Conservation (phyloP, 2,888 invertebrate species). For the Philereme vetulata region DNA sequence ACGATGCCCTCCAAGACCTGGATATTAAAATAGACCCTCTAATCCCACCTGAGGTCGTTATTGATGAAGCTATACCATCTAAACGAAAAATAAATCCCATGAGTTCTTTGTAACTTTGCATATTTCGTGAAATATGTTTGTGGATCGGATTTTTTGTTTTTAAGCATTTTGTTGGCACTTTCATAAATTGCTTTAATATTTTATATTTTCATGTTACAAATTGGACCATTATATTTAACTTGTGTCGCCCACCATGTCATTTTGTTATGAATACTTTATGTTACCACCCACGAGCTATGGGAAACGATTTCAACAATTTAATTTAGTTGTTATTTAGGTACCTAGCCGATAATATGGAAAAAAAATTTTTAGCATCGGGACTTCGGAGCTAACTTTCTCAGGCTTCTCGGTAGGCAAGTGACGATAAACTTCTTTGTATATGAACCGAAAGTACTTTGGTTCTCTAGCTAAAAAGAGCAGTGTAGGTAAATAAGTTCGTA, state of each 20-base stretch:
- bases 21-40: conserved; percentile 73
- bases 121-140: not conserved
- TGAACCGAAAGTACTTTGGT: too few relatives aligned
- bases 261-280: conserved; percentile 15
- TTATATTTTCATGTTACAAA: conserved; percentile 13
- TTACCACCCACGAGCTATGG: not conserved
- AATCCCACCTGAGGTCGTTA: conserved; percentile 53
- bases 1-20: conserved; percentile 66
- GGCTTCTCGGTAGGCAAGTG: too few relatives aligned
- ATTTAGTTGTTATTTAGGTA: not conserved
- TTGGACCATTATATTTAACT: conserved; percentile 21
- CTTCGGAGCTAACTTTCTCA: too few relatives aligned
- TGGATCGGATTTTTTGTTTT: conserved; percentile 5
- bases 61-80: conserved; percentile 38
- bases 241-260: conserved; percentile 6
- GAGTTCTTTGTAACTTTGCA: conserved; percentile 36
- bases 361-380: too few relatives aligned
- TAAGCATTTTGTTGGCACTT: not conserved
- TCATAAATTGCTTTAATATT: not conserved
- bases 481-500: too few relatives aligned
- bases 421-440: too few relatives aligned
- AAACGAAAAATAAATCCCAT: conserved; percentile 53
- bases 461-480: too few relatives aligned
- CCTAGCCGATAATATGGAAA: not conserved
- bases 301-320: not conserved